Evolutionary conservation across 1,140 invertebrate species (phyloP).

Genomic region (Sminthurinus signatus): DNA sequence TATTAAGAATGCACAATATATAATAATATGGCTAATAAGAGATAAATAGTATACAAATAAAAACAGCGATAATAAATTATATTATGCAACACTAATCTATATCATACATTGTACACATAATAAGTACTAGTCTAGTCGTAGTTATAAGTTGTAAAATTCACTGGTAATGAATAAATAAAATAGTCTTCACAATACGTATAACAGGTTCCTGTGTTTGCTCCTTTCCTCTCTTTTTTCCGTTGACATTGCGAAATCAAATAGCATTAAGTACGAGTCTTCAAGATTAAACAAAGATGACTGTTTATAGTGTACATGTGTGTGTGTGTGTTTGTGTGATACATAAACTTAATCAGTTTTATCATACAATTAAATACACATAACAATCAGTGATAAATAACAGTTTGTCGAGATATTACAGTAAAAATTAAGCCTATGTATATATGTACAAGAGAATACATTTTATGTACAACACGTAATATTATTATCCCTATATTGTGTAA

Average conservation of each 20-base stretch:
- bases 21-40: neutral
- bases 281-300: neutral
- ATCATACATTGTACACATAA: neutral
- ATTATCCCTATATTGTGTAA: too few species aligned
- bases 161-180: neutral
- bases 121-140: neutral
- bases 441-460: too few species aligned
- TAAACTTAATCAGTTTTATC: neutral
- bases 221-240: neutral
- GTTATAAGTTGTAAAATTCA: neutral
- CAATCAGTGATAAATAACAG: too few species aligned
- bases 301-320: neutral
- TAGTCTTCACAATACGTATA: conserved; percentile 3
- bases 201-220: neutral
- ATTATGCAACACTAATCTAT: neutral
- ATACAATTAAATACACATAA: neutral
- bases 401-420: too few species aligned
- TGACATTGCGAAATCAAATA: neutral
- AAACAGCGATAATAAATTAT: neutral
- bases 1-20: neutral
- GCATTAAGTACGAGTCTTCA: neutral
- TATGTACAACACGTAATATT: too few species aligned
- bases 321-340: too few species aligned
- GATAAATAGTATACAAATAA: neutral
- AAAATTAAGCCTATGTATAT: too few species aligned